Evolutionary conservation across 2,888 invertebrate species (phyloP).

Genomic region (Drosophila multiciliata): DNA sequence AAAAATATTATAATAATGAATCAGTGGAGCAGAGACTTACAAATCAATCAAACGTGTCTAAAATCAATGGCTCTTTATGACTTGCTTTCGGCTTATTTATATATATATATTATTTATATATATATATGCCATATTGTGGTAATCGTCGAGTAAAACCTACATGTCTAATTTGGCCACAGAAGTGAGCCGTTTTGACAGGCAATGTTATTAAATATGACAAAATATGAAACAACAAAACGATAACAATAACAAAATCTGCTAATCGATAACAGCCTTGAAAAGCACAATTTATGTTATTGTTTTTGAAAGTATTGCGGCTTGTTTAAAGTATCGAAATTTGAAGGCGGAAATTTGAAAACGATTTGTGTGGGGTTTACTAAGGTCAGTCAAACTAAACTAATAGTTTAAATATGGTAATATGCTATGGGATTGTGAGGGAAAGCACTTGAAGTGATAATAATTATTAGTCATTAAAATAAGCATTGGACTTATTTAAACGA

Average conservation of each 20-base stretch:
- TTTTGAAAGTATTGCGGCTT: slow-evolving; percentile 42
- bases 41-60: slow-evolving; percentile 48
- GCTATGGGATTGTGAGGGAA: not conserved
- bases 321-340: slow-evolving; percentile 7
- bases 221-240: slow-evolving; percentile 41
- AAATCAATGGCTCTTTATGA: slow-evolving; percentile 13
- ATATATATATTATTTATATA: not conserved
- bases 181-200: slow-evolving; percentile 56
- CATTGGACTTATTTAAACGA: not conserved
- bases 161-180: slow-evolving; percentile 24
- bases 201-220: slow-evolving; percentile 63
- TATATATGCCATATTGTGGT: not conserved
- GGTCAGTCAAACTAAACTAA: slow-evolving; percentile 18
- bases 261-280: slow-evolving; percentile 68
- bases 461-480: not conserved
- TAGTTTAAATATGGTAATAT: not conserved
- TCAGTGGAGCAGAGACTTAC: slow-evolving; percentile 22
- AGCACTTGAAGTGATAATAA: not conserved
- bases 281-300: slow-evolving; percentile 14
- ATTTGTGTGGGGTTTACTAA: slow-evolving; percentile 1
- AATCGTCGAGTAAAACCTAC: slow-evolving; percentile 25
- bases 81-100: not conserved
- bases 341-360: slow-evolving; percentile 44
- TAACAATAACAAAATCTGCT: slow-evolving; percentile 55
- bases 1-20: slow-evolving; percentile 3